Evolutionary conservation across 2,888 invertebrate species (phyloP), one percentile per base, ranked within the genome.

Genomic region (Drosophila mimetica): DNA sequence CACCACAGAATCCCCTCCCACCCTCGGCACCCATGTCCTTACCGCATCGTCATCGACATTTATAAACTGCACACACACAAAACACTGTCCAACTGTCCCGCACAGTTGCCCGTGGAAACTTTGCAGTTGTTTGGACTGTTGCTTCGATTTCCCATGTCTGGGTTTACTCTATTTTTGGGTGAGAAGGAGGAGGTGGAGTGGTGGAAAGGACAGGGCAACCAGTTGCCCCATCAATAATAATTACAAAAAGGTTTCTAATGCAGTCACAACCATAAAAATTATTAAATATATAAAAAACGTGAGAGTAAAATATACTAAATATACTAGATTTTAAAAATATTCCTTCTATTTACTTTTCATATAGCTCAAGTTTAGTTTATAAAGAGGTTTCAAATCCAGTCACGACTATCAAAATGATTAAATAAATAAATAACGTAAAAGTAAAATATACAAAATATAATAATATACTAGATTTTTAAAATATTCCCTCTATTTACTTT

Each of bases 41-140:
- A 67, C 60, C 74, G 60, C 54, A 51, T 67, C 72, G 58, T 63
- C 79, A 77, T 86, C 78, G 79, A 81, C 86, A 81, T 81, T 81
- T 81, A 81, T 81, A 87, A 85, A 81, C 86, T 87, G 79, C 79
- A 79, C 82, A 73, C 37, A 37, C 39, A 39, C 79, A 84, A 72
- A 75, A 80, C 80, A 78, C 70, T 63, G 79, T 83, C 86, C 86
- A 74, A 75, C 71, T 61, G 59, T 54, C 42, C 53, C 20, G 32
- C 32, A 20, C 7, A 44, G 41, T 46, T 44, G 30, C 16, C 42
- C 42, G 53, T 46, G 14, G 34, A 22, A 46, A 16, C 60, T 14
- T 46, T 11, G 22, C 61, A 7, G 20, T 48, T 37, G 42, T 44
- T 58, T 58, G 41, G 64, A 67, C 67, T 65, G 67, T 65, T 65